Percentiles rank a stretch among this genome's conserved stretches.
Conservation (phyloP, 2,797 vertebrate genomes). For the Phataginus tricuspis region DNA sequence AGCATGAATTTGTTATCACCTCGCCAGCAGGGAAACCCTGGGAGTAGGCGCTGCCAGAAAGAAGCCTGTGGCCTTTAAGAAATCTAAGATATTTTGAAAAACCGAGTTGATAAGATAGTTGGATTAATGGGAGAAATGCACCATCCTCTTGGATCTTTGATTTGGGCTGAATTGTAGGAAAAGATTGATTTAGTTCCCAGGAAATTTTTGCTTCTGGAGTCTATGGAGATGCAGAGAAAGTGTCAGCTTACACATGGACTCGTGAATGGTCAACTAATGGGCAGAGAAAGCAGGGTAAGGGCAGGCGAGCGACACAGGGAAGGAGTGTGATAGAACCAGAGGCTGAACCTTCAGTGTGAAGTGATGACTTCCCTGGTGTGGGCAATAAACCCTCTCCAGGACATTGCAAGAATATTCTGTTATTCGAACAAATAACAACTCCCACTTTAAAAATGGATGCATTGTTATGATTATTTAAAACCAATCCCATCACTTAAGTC, state of each 20-base stretch:
- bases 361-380: not conserved
- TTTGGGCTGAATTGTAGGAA: not conserved
- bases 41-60: not conserved
- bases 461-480: conserved; percentile 31
- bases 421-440: conserved; percentile 10
- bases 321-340: not conserved
- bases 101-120: not conserved
- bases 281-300: not conserved
- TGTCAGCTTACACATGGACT: rapidly evolving
- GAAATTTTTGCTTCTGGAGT: not conserved
- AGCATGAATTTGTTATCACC: not conserved
- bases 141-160: not conserved
- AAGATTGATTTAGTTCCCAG: not conserved
- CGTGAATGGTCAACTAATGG: not conserved
- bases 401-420: conserved; percentile 14
- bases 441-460: not conserved
- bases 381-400: not conserved
- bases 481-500: not conserved
- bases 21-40: not conserved
- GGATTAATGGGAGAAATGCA: not conserved
- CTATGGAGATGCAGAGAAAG: not conserved
- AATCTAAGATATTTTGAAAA: not conserved
- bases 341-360: not conserved
- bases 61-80: not conserved
- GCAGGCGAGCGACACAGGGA: not conserved